Percentiles rank a stretch among this genome's conserved stretches.
These are phyloP conservation scores for Pampusana beccarii DNA, from an alignment of 2,113 vertebrate species.

Conservation along the genomic window DNA sequence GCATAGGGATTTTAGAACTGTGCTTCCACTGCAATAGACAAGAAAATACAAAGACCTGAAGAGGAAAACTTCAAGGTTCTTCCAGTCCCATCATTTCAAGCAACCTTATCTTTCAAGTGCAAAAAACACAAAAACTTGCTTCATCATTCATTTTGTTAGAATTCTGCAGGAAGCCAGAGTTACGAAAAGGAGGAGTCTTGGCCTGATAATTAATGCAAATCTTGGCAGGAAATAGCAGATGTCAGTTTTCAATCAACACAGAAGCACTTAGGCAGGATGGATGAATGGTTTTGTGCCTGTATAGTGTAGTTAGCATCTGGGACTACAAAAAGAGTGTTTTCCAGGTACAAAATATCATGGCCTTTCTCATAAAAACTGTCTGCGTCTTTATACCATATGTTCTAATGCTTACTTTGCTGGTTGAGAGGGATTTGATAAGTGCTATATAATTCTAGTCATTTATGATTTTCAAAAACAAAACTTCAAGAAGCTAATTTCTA, in stretches of 20 bases:
- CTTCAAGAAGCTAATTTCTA: constrained; percentile 26
- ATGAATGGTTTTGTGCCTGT: background rate
- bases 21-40: background rate
- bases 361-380: background rate
- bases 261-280: background rate
- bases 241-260: background rate
- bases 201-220: background rate
- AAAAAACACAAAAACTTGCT: background rate
- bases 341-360: background rate
- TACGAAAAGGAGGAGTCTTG: background rate
- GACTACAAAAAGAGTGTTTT: background rate
- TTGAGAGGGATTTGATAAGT: constrained; percentile 32
- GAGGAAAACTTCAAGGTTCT: background rate
- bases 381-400: background rate
- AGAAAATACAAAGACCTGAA: background rate
- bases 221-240: background rate
- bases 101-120: background rate
- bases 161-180: background rate
- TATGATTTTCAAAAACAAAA: constrained; percentile 26
- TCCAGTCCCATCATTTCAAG: background rate
- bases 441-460: constrained; percentile 25
- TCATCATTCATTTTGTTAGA: background rate
- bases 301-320: background rate
- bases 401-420: background rate
- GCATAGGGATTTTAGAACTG: background rate